Conservation (phyloP, 2,888 invertebrate species). For the Panzeria rudis region DNA sequence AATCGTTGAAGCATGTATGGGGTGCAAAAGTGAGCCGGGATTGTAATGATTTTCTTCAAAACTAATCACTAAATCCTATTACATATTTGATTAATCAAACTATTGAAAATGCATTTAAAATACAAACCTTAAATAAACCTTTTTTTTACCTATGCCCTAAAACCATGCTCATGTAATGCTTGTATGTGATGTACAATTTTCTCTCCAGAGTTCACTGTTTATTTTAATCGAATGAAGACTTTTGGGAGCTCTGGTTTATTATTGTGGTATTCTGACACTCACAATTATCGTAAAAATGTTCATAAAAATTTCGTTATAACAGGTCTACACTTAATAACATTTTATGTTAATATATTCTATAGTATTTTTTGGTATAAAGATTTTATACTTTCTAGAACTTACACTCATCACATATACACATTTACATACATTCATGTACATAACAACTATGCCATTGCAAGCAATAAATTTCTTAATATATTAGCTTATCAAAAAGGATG, state of each 20-base stretch:
- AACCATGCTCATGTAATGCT: no score
- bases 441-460: conserved; percentile 38
- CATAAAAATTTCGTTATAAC: conserved; percentile 58
- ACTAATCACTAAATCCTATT: no score
- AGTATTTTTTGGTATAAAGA: background rate
- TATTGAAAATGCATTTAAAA: no score
- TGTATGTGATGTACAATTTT: no score
- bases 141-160: no score
- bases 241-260: conserved; percentile 12
- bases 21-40: no score
- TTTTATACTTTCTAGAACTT: background rate
- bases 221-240: no score
- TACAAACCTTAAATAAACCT: no score
- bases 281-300: conserved; percentile 56
- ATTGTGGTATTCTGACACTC: background rate
- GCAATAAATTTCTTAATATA: conserved; percentile 69
- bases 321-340: conserved; percentile 53
- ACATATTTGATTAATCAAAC: no score
- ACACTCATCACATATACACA: background rate
- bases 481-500: conserved; percentile 66
- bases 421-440: background rate
- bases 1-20: no score
- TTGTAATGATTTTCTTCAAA: no score
- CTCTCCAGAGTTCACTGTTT: no score
- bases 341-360: conserved; percentile 17